A percentile compares a stretch with the other conserved stretches of the same genome.
Conservation (phyloP, 2,888 invertebrate genomes). For the Ariolimax columbianus region DNA sequence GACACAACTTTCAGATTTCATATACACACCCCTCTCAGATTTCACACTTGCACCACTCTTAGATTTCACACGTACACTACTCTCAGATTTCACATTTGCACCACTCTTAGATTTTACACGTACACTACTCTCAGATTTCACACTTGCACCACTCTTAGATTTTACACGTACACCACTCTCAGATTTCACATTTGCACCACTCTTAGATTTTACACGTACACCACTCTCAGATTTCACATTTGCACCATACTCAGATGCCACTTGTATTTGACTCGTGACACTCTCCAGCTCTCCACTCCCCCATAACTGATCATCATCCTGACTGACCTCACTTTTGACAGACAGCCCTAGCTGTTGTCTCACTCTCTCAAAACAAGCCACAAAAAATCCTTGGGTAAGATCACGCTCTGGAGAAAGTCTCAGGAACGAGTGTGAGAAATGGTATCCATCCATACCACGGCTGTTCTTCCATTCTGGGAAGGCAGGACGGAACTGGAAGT, state of each 20-base stretch:
- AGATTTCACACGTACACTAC: too few relatives aligned
- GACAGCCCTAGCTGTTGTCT: background rate
- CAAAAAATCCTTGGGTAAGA: conserved; percentile 94
- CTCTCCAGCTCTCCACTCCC: background rate
- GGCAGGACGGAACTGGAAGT: conserved; percentile 76
- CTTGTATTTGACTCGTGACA: background rate
- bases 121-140: too few relatives aligned
- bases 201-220: background rate
- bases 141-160: background rate
- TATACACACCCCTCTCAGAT: too few relatives aligned
- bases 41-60: too few relatives aligned
- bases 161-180: too few relatives aligned
- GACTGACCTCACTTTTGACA: background rate
- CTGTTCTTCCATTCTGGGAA: conserved; percentile 66
- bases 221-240: background rate
- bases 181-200: too few relatives aligned
- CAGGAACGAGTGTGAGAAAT: conserved; percentile 84
- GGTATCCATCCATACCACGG: conserved; percentile 39
- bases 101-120: too few relatives aligned
- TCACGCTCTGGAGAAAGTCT: conserved; percentile 88
- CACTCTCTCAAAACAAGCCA: conserved; percentile 87
- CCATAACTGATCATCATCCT: background rate
- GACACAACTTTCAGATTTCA: too few relatives aligned
- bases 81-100: too few relatives aligned
- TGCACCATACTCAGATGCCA: background rate